Conservation (phyloP, 2,797 vertebrate genomes). For the Phrynocephalus vlangalii region DNA sequence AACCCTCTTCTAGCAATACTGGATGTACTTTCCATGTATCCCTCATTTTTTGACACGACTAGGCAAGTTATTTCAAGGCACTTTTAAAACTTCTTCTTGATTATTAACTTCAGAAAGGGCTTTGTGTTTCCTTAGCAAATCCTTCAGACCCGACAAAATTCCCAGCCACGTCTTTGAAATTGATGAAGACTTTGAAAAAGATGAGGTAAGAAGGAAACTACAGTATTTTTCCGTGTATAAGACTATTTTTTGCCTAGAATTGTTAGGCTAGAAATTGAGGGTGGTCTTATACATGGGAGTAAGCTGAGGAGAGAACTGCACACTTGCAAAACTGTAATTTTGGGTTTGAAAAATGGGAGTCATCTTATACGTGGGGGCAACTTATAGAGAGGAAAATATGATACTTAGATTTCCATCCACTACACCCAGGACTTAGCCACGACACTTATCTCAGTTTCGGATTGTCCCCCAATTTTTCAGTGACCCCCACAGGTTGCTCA, state of each 20-base stretch:
- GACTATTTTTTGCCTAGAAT: too few relatives aligned
- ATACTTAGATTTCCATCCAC: too few relatives aligned
- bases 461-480: background rate
- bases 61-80: fast-evolving
- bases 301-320: too few relatives aligned
- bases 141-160: slow-evolving; percentile 93
- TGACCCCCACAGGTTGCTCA: background rate
- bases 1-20: background rate
- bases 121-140: slow-evolving; percentile 86
- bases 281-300: too few relatives aligned
- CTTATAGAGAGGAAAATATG: too few relatives aligned
- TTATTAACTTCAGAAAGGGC: background rate
- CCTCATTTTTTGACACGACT: background rate
- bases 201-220: slow-evolving; percentile 81
- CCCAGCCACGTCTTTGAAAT: slow-evolving; percentile 93
- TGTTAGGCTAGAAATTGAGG: too few relatives aligned
- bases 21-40: background rate
- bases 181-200: slow-evolving; percentile 94
- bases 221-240: too few relatives aligned
- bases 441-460: too few relatives aligned
- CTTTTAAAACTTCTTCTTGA: fast-evolving
- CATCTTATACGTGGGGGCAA: too few relatives aligned
- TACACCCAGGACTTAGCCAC: fast-evolving
- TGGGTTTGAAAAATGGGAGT: too few relatives aligned
- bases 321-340: too few relatives aligned